Evolutionary conservation across 37 sponge, comb jelly and placozoan genomes (phyloP).

Genomic region (Halichondria panicea): DNA sequence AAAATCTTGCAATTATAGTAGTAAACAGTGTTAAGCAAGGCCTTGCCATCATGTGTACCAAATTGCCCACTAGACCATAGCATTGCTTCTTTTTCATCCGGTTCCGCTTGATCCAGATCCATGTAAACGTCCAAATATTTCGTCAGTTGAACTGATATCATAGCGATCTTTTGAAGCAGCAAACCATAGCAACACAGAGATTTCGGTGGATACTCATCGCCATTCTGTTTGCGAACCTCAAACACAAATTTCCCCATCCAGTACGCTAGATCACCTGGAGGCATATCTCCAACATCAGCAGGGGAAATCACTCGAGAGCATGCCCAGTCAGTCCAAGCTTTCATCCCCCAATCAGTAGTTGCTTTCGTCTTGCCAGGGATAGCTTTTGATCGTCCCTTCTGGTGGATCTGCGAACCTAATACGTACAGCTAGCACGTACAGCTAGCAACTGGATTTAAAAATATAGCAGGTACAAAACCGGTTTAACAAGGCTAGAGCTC

Average conservation of each 20-base stretch:
- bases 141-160: too few species aligned
- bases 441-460: too few species aligned
- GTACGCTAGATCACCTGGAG: conserved; percentile 11
- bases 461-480: too few species aligned
- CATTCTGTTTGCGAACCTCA: conserved; percentile 18
- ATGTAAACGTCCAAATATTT: too few species aligned
- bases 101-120: too few species aligned
- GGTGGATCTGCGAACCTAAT: too few species aligned
- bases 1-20: conserved; percentile 31
- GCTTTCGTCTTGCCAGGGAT: conserved; percentile 1
- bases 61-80: conserved; percentile 45
- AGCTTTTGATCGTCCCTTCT: neutral
- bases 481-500: too few species aligned
- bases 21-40: conserved; percentile 35
- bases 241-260: conserved; percentile 29
- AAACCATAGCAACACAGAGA: too few species aligned
- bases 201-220: conserved; percentile 32
- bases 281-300: neutral
- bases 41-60: conserved; percentile 3
- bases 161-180: too few species aligned
- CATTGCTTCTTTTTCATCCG: conserved; percentile 26
- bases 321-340: conserved; percentile 24
- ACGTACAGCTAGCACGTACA: too few species aligned
- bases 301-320: neutral
- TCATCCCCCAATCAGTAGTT: conserved; percentile 17